Evolutionary conservation across 2,888 invertebrate species (phyloP), one percentile per base, ranked within the genome.

Genomic region (Selenia dentaria): DNA sequence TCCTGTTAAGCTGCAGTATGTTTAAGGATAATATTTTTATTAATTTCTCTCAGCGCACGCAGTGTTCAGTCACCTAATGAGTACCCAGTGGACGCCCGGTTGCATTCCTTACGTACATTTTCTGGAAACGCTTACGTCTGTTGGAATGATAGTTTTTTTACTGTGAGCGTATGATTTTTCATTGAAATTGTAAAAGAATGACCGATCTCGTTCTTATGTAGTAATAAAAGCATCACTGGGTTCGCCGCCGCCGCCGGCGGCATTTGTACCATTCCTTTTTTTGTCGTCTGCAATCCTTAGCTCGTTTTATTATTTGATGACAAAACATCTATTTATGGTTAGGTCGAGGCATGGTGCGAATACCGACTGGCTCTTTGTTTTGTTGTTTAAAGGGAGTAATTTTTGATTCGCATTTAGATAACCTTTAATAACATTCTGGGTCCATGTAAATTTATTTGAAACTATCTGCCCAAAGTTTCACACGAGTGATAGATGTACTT

Each of bases 91-190:
- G 74, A 74, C 63, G 70, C 68, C 66, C 73, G 68, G 70, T 72
- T 68, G 80, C 86, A 86, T 87, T 83, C 86, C 83, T 52, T 54
- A 44, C 62, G 59, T 66, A 70, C 75, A 81, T 78, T 79, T 88
- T 86, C 87, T 83, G 83, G 80, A 80, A 87, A 84, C 78, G 67
- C 72, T 74, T 27, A 73, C 71, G 70, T 62, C 60, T 63, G 60
- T 62, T 64, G 80, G 85, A 82, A 88, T 83, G 80, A 62, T 67
- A 67, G 73, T 78, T 84, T 81, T n/a, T 82, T 85, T 69, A 64
- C 60, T 60, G 58, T 68, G 70, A 70, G 70, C 64, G 71, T 79
- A 84, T 78, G 83, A 87, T 80, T 84, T 83, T 85, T 86, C 86
- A 86, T 84, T 86, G 80, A 84, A 88, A 74, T 81, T 77, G 73